Evolutionary conservation across 2,113 vertebrate species (phyloP), one percentile per base, ranked within the genome.

Genomic region (Erythrocercus mccallii): DNA sequence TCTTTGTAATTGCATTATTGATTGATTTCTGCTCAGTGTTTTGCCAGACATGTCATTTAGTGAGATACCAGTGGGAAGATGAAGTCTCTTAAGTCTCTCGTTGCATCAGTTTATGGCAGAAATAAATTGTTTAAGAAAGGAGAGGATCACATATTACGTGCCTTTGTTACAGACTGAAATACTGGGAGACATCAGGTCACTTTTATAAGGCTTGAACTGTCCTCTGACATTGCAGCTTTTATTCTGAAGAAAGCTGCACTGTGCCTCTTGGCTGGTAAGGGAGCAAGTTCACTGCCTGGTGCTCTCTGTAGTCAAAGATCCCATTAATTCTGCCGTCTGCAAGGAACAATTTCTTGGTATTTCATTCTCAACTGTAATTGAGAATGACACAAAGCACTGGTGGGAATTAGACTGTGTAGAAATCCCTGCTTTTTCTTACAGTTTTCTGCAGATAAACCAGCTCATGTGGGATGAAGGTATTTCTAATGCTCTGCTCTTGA

Each of bases 231-330:
- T 86, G 82, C 68, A 88, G 93, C 86, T 92, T 92, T 95, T 91
- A 81, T 95, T 95, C 84, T 47, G 85, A 92, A 95, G 89, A 95
- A 96, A 85, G 86, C 92, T 88, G 72, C 82, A 76, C 61, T 95
- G 90, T 97, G 79, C 73, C 84, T 97, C 79, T 94, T 95, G 86
- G 83, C 73, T 92, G 95, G 89, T 92, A 37, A 91, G 71, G 72
- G 66, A 96, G 45, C 61, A 88, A 96, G 85, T 96, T 95, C 74
- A 61, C 68, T 92, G 86, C 78, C 74, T 95, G 60, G 80, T 92
- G 83, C 95, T 91, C 69, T 81, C 54, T 84, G 21, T 88, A 94
- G 96, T 96, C 90, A 95, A 94, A 93, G 93, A 91, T 96, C 87
- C 84, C 79, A 93, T 95, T 95, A 96, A 96, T 94, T 94, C 94